Base-by-base conservation (phyloP, 2,797 vertebrate genomes). In the Ispidina picta region DNA sequence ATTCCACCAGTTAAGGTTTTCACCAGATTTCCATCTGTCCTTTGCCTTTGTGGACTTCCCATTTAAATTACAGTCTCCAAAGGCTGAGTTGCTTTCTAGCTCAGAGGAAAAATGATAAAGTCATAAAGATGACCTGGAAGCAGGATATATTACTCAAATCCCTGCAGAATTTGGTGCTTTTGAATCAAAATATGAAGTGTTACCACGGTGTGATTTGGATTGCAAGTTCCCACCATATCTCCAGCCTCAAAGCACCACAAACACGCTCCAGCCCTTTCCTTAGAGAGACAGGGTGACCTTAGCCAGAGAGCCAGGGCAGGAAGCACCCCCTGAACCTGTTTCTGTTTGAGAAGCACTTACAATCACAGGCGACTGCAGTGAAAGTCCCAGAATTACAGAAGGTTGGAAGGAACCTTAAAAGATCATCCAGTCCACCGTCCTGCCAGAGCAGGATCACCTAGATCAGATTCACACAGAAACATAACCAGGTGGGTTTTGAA, bases 281-380 rank as follows among this genome's bases (percentile, higher is more conserved):
- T 13, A 48, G 51, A 0, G 0, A 89, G 58, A 49, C 10, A 37
- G 33, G 18, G 12, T 49, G 35, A 35, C 20, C 55, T 15, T 0
- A 2, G 33, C 13, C 49, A 72, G 64, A 80, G 12, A 56, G 10
- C 16, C 17, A 46, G 31, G 41, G 54, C 7, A 16, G 58, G 23
- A 86, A n/a, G 25, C 37, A 10, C 35, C 25, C 39, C 11, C n/a
- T 59, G 22, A 51, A 35, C 14, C 33, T 60, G 8, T 15, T 72
- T 74, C 54, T 71, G 5, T 49, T 72, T 48, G 68, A 78, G 55
- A 83, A 66, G 20, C 17, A 48, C 8, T 35, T 33, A 25, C 18
- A 48, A 29, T 8, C 44, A 83, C 25, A 71, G 26, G 10, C 83
- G 23, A 37, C 7, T 31, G 13, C 22, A 35, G 13, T 20, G 21